Evolutionary conservation across 2,888 invertebrate genomes (phyloP), one percentile per base, ranked within the genome.

Genomic region (Chironomus tentans): DNA sequence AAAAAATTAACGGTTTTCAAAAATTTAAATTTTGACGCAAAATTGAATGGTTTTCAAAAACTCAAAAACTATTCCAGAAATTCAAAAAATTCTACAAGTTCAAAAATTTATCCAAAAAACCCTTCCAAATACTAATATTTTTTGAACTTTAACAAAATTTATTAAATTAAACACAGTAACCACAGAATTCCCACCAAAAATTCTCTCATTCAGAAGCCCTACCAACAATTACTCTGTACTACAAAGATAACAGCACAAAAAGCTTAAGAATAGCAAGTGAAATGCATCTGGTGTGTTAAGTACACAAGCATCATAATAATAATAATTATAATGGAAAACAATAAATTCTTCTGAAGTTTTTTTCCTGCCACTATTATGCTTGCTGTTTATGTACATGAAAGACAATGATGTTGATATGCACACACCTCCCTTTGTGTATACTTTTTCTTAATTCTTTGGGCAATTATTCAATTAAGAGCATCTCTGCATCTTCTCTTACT

Each of bases 391-490:
- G 15, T 15, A 56, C 56, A 56, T 50, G 4, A 50, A 50, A 15
- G 7, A 56, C n/a, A 38, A 56, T 56, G 56, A 56, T 56, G 15
- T 7, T 56, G 56, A 15, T 18, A 7, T 38, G 38, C n/a, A 56
- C 56, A 50, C 56, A 56, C 56, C 56, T 56, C 56, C 56, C 56
- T 38, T 38, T 38, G 38, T 38, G 38, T 6, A 56, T 56, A 50
- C 50, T 50, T 15, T 28, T 28, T 38, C 38, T 38, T 38, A 38
- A 10, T 38, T 38, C 22, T 28, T 28, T 68, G 24, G 47, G 13
- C 46, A 74, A 74, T 74, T 74, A 74, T 74, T 74, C 47, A 74
- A 68, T 74, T 74, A 74, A 68, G 46, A 74, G 22, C 62, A 28
- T 47, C 46, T 68, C 13, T 12, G 24, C 21, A 24, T 22, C 18